Conservation (phyloP, 2,113 vertebrate species). For the Nycticorax nycticorax region DNA sequence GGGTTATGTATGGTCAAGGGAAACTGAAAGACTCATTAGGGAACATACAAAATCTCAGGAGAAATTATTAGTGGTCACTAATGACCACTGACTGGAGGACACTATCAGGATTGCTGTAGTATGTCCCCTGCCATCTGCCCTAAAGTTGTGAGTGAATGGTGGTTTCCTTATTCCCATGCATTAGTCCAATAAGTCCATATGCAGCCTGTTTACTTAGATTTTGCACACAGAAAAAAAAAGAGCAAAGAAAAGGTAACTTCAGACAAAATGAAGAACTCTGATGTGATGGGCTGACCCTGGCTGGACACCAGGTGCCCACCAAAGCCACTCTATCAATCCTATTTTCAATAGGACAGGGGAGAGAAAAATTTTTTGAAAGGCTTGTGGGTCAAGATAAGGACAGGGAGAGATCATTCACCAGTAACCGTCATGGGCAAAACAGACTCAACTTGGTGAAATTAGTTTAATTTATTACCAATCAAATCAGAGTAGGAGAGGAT, state of each 20-base stretch:
- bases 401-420: too few species aligned
- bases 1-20: neutral
- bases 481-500: too few species aligned
- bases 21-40: neutral
- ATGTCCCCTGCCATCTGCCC: neutral
- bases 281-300: too few species aligned
- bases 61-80: neutral
- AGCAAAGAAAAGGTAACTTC: neutral
- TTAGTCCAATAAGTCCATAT: neutral
- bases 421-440: too few species aligned
- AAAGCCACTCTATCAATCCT: too few species aligned
- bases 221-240: neutral
- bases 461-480: too few species aligned
- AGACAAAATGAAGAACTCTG: neutral
- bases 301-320: too few species aligned
- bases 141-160: neutral
- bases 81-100: neutral
- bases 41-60: accelerated
- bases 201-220: neutral
- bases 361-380: too few species aligned
- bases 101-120: neutral
- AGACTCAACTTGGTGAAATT: too few species aligned
- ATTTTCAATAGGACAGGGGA: too few species aligned
- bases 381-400: too few species aligned
- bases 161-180: neutral